Evolutionary conservation across 2,113 vertebrate genomes (phyloP), one percentile per base, ranked within the genome.

Genomic region (Tautogolabrus adspersus): DNA sequence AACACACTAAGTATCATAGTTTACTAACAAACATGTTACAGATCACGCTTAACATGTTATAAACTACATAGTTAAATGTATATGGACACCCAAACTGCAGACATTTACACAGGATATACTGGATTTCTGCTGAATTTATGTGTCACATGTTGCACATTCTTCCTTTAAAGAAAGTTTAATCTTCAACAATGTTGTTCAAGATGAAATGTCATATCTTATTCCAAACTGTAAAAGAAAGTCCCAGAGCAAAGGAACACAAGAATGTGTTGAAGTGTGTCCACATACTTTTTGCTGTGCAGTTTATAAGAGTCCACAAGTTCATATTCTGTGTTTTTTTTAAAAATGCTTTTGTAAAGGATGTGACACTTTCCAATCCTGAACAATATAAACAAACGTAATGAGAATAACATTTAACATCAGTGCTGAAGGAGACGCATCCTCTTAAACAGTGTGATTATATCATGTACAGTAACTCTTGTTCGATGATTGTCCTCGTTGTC

Each of bases 361-460:
- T 85, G 72, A 74, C 69, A n/a, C 49, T 46, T 82, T 62, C 54
- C 75, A 52, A 15, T 23, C 26, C 37, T 56, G 26, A 26, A 26
- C 26, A 26, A 26, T 26, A 26, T 26, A 26, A 26, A 26, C 26
- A 26, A 26, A 26, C 4, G 26, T 26, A 4, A 26, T 26, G 26
- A 26, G 26, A 4, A 26, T 26, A 26, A 26, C 26, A 26, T 26
- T 26, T 26, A 26, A 26, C 26, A 26, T n/a, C n/a, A n/a, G n/a
- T n/a, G n/a, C n/a, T n/a, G n/a, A n/a, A n/a, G n/a, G n/a, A 40
- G 75, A 38, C 72, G 44, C 83, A 37, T 82, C 73, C 66, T 76
- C 68, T n/a, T 3, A n/a, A 71, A 61, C 22, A 18, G 34, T 0
- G 1, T 81, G 26, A 66, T 16, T 10, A 26, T 44, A 42, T 16